A percentile compares a stretch with the other conserved stretches of the same genome.
Conservation (phyloP, 2,113 vertebrate genomes). For the Elephas maximus region DNA sequence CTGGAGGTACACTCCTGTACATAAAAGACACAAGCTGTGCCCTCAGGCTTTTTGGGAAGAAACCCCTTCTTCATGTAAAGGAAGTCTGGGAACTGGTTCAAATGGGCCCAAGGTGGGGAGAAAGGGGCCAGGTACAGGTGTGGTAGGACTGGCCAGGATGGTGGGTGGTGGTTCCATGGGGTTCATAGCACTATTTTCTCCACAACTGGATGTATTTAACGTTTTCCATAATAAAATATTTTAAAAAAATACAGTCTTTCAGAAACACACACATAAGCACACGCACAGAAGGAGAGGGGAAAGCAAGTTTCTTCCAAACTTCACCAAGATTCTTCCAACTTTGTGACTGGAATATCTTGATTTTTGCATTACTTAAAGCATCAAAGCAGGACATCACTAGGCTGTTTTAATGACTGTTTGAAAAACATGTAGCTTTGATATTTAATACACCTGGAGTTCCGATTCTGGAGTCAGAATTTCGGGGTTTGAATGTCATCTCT, state of each 20-base stretch:
- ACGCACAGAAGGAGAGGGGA: accelerated
- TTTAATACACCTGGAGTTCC: background rate
- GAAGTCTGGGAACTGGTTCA: background rate
- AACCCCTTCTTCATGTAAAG: background rate
- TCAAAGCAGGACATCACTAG: background rate
- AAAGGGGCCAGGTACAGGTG: accelerated
- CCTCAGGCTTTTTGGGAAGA: background rate
- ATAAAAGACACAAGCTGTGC: background rate
- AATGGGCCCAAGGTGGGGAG: background rate
- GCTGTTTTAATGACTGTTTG: background rate
- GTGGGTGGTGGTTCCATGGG: background rate
- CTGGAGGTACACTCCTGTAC: background rate
- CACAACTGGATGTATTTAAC: background rate
- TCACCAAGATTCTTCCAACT: too few relatives aligned
- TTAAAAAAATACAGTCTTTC: background rate
- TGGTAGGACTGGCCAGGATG: background rate
- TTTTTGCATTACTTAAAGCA: too few relatives aligned
- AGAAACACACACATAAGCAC: background rate
- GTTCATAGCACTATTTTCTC: background rate
- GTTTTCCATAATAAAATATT: background rate
- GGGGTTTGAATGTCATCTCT: accelerated
- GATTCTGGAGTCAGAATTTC: background rate
- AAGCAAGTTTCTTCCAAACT: too few relatives aligned
- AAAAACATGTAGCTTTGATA: background rate
- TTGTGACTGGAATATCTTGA: too few relatives aligned